Conservation (phyloP, 2,113 vertebrate species). For the Myiopsitta monachus region DNA sequence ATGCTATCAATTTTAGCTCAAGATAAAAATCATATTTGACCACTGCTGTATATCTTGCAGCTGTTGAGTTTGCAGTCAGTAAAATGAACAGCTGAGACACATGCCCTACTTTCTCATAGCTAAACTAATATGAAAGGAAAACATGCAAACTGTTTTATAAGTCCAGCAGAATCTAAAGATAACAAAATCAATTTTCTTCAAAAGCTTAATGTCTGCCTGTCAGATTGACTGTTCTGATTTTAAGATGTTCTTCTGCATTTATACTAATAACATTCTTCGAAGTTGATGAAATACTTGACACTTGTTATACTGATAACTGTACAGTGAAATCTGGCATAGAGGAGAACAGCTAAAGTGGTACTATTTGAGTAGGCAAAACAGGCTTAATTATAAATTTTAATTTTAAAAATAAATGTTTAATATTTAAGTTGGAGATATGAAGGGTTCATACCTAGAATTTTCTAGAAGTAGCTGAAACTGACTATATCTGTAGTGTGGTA, state of each 20-base stretch:
- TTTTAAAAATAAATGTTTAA: neutral
- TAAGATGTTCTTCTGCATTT: conserved; percentile 11
- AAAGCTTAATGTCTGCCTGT: conserved; percentile 24
- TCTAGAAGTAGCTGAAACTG: neutral
- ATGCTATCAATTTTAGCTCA: neutral
- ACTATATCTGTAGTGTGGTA: neutral
- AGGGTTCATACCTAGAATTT: neutral
- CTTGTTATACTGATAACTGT: neutral
- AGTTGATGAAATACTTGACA: conserved; percentile 14
- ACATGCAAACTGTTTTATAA: conserved; percentile 41
- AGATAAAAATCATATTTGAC: neutral
- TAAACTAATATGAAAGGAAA: conserved; percentile 9
- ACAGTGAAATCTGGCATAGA: neutral
- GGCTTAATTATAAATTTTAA: neutral
- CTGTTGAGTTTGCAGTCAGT: neutral
- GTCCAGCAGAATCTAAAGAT: neutral
- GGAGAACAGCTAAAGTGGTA: neutral
- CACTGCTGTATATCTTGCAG: neutral
- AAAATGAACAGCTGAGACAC: neutral
- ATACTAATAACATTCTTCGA: neutral
- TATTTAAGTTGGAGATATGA: neutral
- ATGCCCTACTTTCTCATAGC: conserved; percentile 34
- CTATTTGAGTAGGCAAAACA: neutral
- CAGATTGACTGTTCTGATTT: conserved; percentile 30
- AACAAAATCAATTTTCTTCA: conserved; percentile 23